Base-by-base conservation (phyloP, 1,140 invertebrate genomes). In the Hestina assimilis region DNA sequence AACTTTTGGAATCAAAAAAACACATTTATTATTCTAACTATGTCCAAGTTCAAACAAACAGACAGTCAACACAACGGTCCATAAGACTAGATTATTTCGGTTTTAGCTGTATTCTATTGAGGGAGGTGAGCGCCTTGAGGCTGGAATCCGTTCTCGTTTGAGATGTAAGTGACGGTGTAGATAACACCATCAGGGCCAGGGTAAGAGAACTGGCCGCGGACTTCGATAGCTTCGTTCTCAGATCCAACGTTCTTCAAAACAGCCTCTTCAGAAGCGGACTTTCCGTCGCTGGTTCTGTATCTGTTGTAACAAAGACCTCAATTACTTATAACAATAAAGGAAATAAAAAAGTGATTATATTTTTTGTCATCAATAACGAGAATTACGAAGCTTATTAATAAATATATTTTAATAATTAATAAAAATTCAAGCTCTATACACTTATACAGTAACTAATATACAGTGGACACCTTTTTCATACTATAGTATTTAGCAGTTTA, bases 211-310 rank as follows among this genome's bases (percentile, higher is more conserved):
- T 83, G 84, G 14, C 92, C 92, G 0, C 87, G 81, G 9, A 93
- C 91, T 1, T 87, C 84, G 1, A 93, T 63, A 8, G 86, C 87
- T 59, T 92, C 91, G 56, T 92, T 90, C 26, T 93, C 92, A 5
- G 89, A 75, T 24, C 92, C 92, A 9, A 73, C 67, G 59, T 92
- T 92, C 46, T 89, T 87, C 1, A 93, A 56, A 11, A 88, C 71
- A 2, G 89, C 92, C 0, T 20, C 11, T 31, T 82, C 74, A 68
- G 92, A 91, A 1, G 89, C 87, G 2, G 74, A 64, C 38, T 90
- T 89, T 19, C 92, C 92, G 58, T 93, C 90, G 58, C 89, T 91
- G 7, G 92, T 89, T 65, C 92, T 89, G 28, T 89, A 90, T 4
- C 57, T 64, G 31, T n/a, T 23, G 8, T 2, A 50, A 51, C n/a